Conservation (phyloP, 2,888 invertebrate genomes). For the Nudaria mundana region DNA sequence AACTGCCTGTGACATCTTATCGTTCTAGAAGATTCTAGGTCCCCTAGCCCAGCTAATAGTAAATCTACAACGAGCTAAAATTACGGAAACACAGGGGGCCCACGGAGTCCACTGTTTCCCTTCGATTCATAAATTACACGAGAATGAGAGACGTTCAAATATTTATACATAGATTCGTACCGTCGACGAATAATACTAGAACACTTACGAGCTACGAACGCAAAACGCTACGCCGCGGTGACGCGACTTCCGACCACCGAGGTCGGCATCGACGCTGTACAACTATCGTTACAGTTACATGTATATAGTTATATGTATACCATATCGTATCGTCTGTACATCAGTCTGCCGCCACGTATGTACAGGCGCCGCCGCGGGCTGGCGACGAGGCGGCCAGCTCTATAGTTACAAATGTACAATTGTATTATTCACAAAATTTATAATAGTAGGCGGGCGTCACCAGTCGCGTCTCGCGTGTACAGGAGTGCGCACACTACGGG, state of each 20-base stretch:
- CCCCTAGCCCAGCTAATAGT: conserved; percentile 81
- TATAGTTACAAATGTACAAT: conserved; percentile 79
- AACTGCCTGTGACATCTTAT: conserved; percentile 76
- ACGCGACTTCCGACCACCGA: conserved; percentile 68
- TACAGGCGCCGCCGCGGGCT: conserved; percentile 48
- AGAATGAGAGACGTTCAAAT: conserved; percentile 80
- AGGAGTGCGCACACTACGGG: conserved; percentile 46
- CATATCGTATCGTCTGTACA: conserved; percentile 68
- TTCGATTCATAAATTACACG: conserved; percentile 79
- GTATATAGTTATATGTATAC: conserved; percentile 56
- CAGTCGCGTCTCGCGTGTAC: conserved; percentile 50
- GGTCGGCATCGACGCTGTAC: conserved; percentile 69
- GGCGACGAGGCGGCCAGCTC: conserved; percentile 49
- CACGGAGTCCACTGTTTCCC: conserved; percentile 61
- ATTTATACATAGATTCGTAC: conserved; percentile 81
- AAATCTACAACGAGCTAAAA: conserved; percentile 78
- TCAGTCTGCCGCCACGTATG: conserved; percentile 72
- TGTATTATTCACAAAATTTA: conserved; percentile 76
- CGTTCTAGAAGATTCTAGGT: conserved; percentile 76
- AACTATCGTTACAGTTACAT: conserved; percentile 58
- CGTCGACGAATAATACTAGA: conserved; percentile 81
- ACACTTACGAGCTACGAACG: conserved; percentile 74
- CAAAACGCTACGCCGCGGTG: conserved; percentile 64
- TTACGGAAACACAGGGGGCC: conserved; percentile 65
- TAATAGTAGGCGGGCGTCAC: conserved; percentile 61